Base-by-base conservation (phyloP, 53 echinoderm and acorn worm species). In the Temnopleurus reevesii region DNA sequence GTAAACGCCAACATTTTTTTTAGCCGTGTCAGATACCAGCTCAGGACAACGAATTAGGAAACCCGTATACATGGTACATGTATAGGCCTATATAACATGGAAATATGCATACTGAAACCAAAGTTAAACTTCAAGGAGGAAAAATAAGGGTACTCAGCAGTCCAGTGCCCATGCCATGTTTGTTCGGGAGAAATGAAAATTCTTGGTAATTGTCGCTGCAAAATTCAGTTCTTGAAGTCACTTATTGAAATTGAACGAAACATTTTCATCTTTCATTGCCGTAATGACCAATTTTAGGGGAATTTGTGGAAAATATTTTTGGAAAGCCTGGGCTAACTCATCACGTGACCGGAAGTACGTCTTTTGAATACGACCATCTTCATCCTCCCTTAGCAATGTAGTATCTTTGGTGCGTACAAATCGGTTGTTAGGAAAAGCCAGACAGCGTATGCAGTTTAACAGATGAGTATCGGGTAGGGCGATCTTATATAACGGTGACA, bases 341-440 rank as follows among this genome's bases (percentile, higher is more conserved):
- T 86, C 64, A 15, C 27, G 86, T 5, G 86, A 86, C 58, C 59
- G 35, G 36, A 84, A 57, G 58, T 84, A 84, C 4, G 84, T 36
- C 84, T 86, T 86, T 5, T 46, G 18, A 27, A 86, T 49, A 27
- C 28, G 27, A 26, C 65, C 65, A 8, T 61, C 30, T 45, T 63
- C 86, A 46, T 46, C n/a, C 19, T 86, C 86, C 25, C 15, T 9
- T 17, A 65, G 65, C 2, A 86, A n/a, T 2, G 86, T 86, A 7
- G 86, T 86, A 46, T 86, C 86, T 46, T 86, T 86, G 65, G 64
- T 86, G 65, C 86, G 49, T 27, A 65, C 46, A 33, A 86, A 86
- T 1, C 51, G 86, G 30, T 28, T 27, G 36, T 84, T 31, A 13
- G 84, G 84, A 31, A 19, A 86, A 13, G 86, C 86, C 45, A 86